Conservation (phyloP, 2,113 vertebrate species). For the Recurvirostra avosetta region DNA sequence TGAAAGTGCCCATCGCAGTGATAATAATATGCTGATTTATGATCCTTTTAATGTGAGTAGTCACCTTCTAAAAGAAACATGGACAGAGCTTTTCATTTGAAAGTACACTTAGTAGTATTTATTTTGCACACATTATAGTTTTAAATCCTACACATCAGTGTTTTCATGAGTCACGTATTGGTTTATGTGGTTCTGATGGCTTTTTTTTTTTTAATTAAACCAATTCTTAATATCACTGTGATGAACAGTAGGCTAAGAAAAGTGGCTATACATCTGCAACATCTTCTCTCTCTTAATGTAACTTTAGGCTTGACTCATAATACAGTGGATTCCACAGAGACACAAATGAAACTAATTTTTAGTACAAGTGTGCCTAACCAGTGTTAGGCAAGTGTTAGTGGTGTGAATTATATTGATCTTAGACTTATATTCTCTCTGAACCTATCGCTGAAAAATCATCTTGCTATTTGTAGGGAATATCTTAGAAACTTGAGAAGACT, state of each 20-base stretch:
- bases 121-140: not conserved
- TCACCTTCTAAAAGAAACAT: not conserved
- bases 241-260: not conserved
- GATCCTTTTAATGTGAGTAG: not conserved
- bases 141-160: not conserved
- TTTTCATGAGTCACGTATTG: not conserved
- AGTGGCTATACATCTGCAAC: not conserved
- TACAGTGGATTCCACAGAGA: not conserved
- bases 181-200: not conserved
- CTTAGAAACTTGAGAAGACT: slow-evolving; percentile 36
- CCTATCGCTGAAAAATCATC: not conserved
- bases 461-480: not conserved
- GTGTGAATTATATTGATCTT: slow-evolving; percentile 2
- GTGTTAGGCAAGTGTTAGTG: not conserved
- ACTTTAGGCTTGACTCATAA: not conserved
- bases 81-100: not conserved
- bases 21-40: slow-evolving; percentile 1
- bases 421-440: not conserved
- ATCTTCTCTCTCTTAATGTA: not conserved
- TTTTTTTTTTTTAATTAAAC: not conserved
- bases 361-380: not conserved
- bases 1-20: not conserved
- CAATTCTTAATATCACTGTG: not conserved
- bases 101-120: not conserved
- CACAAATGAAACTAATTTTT: not conserved